Conservation (phyloP, 1,140 invertebrate genomes). For the Bombus ignitus region DNA sequence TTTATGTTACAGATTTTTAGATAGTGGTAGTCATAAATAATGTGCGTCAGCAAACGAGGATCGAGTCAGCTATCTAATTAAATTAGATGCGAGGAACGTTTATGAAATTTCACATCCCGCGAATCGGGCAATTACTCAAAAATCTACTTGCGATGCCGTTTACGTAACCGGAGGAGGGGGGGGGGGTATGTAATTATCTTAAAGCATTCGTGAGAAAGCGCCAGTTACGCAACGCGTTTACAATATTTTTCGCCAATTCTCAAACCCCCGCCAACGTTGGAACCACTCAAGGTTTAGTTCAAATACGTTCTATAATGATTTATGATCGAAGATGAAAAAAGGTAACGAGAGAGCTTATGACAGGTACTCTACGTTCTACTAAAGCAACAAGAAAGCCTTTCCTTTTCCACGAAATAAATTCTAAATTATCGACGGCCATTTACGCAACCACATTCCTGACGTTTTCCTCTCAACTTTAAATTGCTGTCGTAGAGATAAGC, state of each 20-base stretch:
- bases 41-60: background rate
- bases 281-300: background rate
- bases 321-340: background rate
- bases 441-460: background rate
- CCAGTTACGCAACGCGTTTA: background rate
- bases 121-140: constrained; percentile 16
- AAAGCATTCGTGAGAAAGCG: constrained; percentile 20
- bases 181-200: background rate
- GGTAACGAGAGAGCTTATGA: background rate
- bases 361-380: too few species aligned
- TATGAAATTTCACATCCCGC: background rate
- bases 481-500: constrained; percentile 3
- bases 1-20: background rate
- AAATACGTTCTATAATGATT: constrained; percentile 10
- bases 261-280: background rate
- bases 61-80: constrained; percentile 15
- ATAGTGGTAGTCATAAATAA: background rate
- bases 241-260: background rate
- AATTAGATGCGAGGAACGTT: constrained; percentile 22
- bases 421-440: background rate
- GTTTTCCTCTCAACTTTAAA: background rate
- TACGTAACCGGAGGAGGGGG: background rate
- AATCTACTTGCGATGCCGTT: constrained; percentile 1
- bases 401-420: background rate
- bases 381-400: background rate